Evolutionary conservation across 2,888 invertebrate genomes (phyloP), one percentile per base, ranked within the genome.

Genomic region (Caenorhabditis angaria): DNA sequence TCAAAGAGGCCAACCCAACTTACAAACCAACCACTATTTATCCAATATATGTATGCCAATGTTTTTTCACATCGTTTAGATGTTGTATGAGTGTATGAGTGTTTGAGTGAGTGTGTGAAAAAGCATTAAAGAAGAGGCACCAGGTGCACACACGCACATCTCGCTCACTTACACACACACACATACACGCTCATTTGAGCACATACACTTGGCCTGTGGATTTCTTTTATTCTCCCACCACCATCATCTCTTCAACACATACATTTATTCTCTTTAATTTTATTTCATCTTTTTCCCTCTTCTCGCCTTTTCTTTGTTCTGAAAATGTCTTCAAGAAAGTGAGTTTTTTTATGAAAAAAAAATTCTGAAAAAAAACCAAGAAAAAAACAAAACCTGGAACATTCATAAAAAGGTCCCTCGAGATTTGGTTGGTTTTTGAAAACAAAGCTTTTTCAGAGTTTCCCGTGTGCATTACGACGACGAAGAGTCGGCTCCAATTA

Each of bases 261-360:
- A n/a, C n/a, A 41, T 41, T 41, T 41, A 64, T 62, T 51, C 41
- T 59, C 61, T 22, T 48, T 29, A 10, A 41, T 53, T 20, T 41
- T 59, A 28, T 56, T 53, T 65, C 65, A 56, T 41, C 41, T 62
- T 62, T 61, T 62, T 62, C 70, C 70, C 56, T 22, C 32, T 20
- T 51, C 24, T 24, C 22, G 2, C 6, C 51, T 51, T 12, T 22
- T 24, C 14, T 25, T 55, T n/a, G 14, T 27, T 54, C 14, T n/a
- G 28, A 68, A 65, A 20, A 73, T 73, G 72, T 73, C 72, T 27
- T 73, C 72, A 22, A 65, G 72, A 69, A 73, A 73, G 72, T 73
- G 59, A 73, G 72, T 73, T 51, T 50, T 27, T 25, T 51, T 58
- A 18, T 25, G 18, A 50, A 50, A 20, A 22, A 24, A 2, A 6